Evolutionary conservation across 2,113 vertebrate species (phyloP).

Genomic region (Propithecus coquereli): DNA sequence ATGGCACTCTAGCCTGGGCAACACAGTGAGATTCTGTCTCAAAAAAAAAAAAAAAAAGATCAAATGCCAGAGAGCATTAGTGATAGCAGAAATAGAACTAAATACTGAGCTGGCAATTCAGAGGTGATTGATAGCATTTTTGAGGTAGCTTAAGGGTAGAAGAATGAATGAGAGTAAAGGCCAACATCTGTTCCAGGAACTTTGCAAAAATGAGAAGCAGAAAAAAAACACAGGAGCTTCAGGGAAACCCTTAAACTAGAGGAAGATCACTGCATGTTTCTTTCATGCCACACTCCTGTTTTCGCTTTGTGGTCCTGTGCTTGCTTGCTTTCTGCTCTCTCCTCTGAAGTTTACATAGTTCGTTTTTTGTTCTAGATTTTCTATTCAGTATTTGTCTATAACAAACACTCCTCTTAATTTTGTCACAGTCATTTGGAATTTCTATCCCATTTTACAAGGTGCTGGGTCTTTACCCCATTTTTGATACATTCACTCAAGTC

Average conservation of each 20-base stretch:
- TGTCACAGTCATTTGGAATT: neutral
- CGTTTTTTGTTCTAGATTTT: neutral
- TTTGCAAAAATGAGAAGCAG: neutral
- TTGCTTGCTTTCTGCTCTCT: neutral
- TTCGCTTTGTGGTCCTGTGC: neutral
- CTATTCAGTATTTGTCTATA: neutral
- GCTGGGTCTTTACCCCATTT: neutral
- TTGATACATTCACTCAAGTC: neutral
- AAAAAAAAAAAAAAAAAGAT: no score
- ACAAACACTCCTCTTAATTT: neutral
- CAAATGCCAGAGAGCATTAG: neutral
- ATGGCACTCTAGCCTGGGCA: no score
- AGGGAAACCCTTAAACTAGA: neutral
- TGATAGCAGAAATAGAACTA: neutral
- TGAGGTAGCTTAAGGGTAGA: neutral
- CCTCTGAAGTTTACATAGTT: neutral
- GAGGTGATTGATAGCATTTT: neutral
- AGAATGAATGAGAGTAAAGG: neutral
- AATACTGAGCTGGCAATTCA: neutral
- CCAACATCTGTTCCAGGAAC: neutral
- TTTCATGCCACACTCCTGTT: neutral
- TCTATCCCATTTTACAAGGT: constrained; percentile 4
- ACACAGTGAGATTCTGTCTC: no score
- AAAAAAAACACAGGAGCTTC: neutral
- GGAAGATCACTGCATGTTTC: neutral